These are phyloP conservation scores for Misgurnus anguillicaudatus DNA, from an alignment of 2,113 vertebrate genomes.

Conservation along the genomic window DNA sequence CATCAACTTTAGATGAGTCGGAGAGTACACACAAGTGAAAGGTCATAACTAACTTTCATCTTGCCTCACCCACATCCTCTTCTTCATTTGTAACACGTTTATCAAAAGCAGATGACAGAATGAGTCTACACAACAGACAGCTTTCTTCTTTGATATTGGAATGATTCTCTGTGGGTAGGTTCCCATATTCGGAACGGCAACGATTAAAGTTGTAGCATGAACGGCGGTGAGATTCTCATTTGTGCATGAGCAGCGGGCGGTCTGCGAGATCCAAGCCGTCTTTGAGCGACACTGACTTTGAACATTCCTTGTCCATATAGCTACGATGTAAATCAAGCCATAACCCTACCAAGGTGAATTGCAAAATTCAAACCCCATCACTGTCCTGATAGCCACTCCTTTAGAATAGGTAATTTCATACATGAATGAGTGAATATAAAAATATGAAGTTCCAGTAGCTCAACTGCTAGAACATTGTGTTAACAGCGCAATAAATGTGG, in stretches of 20 bases:
- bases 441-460: background rate
- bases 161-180: slow-evolving; percentile 14
- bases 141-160: slow-evolving; percentile 36
- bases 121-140: slow-evolving; percentile 32
- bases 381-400: slow-evolving; percentile 75
- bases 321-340: slow-evolving; percentile 92
- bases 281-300: slow-evolving; percentile 90
- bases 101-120: slow-evolving; percentile 23
- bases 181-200: slow-evolving; percentile 76
- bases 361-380: slow-evolving; percentile 13
- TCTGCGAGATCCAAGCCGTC: slow-evolving; percentile 88
- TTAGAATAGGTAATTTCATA: slow-evolving; percentile 63
- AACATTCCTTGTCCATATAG: slow-evolving; percentile 88
- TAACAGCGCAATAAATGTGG: too few species aligned
- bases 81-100: slow-evolving; percentile 82
- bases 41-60: slow-evolving; percentile 34
- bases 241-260: slow-evolving; percentile 89
- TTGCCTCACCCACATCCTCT: slow-evolving; percentile 49
- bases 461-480: too few species aligned
- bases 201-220: slow-evolving; percentile 72
- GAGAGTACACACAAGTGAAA: background rate
- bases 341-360: slow-evolving; percentile 64
- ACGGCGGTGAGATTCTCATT: slow-evolving; percentile 93
- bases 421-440: background rate
- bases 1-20: background rate